These are phyloP conservation scores for Melanotaenia nigrans DNA, from an alignment of 2,797 vertebrate species.

Conservation along the genomic window DNA sequence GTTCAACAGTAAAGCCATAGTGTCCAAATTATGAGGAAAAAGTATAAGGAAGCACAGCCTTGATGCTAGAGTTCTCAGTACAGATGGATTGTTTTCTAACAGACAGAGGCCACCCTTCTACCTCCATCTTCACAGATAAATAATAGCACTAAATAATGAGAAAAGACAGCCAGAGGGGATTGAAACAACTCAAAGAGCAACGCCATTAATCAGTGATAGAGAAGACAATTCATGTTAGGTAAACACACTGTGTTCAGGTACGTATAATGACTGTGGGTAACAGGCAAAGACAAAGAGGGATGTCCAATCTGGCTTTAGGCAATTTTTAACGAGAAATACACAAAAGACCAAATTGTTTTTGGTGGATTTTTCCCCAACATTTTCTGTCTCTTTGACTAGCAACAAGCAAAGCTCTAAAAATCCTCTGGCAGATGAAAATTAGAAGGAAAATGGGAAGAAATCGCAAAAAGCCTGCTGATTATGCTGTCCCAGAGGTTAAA, in stretches of 20 bases:
- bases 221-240: slow-evolving; percentile 51
- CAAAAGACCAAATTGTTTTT: slow-evolving; percentile 4
- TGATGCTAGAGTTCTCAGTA: slow-evolving; percentile 15
- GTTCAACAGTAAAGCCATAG: neutral
- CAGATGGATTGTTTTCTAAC: slow-evolving; percentile 64
- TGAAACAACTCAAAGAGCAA: slow-evolving; percentile 62
- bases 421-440: neutral
- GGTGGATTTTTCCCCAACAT: slow-evolving; percentile 22
- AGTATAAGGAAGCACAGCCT: neutral
- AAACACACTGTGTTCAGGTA: slow-evolving; percentile 29
- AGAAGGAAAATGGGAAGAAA: slow-evolving; percentile 9
- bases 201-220: slow-evolving; percentile 78
- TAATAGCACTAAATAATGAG: slow-evolving; percentile 66
- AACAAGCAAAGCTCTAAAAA: slow-evolving; percentile 17
- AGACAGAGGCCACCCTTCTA: slow-evolving; percentile 50
- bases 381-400: slow-evolving; percentile 11
- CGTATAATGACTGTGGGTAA: slow-evolving; percentile 19
- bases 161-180: slow-evolving; percentile 69
- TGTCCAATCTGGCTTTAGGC: slow-evolving; percentile 23
- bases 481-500: slow-evolving; percentile 16
- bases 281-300: slow-evolving; percentile 35
- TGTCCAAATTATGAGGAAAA: slow-evolving; percentile 27
- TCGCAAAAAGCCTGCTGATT: slow-evolving; percentile 29
- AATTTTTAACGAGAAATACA: slow-evolving; percentile 9
- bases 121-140: slow-evolving; percentile 67